A percentile compares a stretch with the other conserved stretches of the same genome.
Evolutionary conservation across 2,113 vertebrate species (phyloP).

Genomic region (Bos indicus): DNA sequence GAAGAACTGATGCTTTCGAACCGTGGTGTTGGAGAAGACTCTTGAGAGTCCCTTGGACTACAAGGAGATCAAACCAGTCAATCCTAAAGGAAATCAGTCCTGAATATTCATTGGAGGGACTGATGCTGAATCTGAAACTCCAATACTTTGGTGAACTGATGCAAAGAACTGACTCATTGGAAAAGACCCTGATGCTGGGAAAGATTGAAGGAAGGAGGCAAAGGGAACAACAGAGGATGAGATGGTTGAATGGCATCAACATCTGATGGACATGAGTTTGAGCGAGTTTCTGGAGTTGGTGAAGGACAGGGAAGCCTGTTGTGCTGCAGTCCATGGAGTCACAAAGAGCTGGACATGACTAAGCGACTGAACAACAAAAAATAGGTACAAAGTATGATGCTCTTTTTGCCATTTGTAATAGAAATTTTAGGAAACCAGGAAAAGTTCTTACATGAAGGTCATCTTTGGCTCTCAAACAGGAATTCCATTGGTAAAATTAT

Average conservation of each 20-base stretch:
- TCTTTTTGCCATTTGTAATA: background rate
- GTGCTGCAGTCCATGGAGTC: background rate
- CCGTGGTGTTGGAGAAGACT: background rate
- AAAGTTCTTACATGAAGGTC: background rate
- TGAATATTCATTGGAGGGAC: background rate
- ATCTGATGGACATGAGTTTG: background rate
- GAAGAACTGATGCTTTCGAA: background rate
- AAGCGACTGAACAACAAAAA: background rate
- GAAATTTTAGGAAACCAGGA: background rate
- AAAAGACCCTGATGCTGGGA: background rate
- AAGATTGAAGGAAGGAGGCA: background rate
- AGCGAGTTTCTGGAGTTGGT: background rate
- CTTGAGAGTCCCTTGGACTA: background rate
- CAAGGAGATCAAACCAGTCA: background rate
- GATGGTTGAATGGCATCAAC: background rate
- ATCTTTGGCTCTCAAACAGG: background rate
- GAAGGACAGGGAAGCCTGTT: background rate
- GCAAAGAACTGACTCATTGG: background rate
- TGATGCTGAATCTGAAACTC: background rate
- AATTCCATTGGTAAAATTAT: background rate
- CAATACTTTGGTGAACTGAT: background rate
- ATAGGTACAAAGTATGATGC: background rate
- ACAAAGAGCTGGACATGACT: rapidly evolving
- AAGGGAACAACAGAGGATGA: background rate
- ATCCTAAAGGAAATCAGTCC: background rate